phyloP scores from a whole-genome alignment of 2,113 vertebrate species.

The Lepisosteus oculatus region DNA sequence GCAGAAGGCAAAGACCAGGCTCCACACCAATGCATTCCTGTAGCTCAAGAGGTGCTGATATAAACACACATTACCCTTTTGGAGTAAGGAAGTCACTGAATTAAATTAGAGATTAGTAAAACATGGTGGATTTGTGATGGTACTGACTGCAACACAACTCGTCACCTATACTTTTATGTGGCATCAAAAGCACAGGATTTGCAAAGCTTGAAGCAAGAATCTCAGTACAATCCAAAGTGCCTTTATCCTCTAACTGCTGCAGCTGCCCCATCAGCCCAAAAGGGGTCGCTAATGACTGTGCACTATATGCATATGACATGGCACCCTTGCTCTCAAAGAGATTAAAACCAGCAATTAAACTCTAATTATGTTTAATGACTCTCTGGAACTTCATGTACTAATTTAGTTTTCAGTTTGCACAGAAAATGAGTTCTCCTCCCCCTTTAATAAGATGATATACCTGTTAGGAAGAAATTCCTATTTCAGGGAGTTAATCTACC shows the following conservation, averaged over 20 bases:
- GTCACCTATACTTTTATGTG: neutral
- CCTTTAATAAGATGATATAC: slow-evolving; percentile 67
- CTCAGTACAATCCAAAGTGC: too few relatives aligned
- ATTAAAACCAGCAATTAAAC: slow-evolving; percentile 75
- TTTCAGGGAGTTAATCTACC: slow-evolving; percentile 49
- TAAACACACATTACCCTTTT: too few relatives aligned
- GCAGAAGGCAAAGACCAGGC: too few relatives aligned
- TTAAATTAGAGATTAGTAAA: too few relatives aligned
- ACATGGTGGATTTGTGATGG: too few relatives aligned
- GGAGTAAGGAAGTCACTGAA: too few relatives aligned
- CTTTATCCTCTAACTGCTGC: neutral
- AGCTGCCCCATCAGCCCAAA: neutral
- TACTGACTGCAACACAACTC: neutral
- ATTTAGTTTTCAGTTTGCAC: slow-evolving; percentile 49
- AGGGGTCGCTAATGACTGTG: slow-evolving; percentile 2
- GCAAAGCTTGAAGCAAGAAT: neutral
- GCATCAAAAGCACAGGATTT: too few relatives aligned
- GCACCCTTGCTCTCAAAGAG: slow-evolving; percentile 13
- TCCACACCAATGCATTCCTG: too few relatives aligned
- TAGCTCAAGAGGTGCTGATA: too few relatives aligned
- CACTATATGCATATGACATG: neutral
- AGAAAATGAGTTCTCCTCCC: slow-evolving; percentile 69
- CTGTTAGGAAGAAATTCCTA: slow-evolving; percentile 77
- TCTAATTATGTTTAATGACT: slow-evolving; percentile 77
- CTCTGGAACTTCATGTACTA: slow-evolving; percentile 68